These are phyloP conservation scores for Nipponacmea schrenckii DNA, from an alignment of 2,888 invertebrate species.

Conservation along the genomic window DNA sequence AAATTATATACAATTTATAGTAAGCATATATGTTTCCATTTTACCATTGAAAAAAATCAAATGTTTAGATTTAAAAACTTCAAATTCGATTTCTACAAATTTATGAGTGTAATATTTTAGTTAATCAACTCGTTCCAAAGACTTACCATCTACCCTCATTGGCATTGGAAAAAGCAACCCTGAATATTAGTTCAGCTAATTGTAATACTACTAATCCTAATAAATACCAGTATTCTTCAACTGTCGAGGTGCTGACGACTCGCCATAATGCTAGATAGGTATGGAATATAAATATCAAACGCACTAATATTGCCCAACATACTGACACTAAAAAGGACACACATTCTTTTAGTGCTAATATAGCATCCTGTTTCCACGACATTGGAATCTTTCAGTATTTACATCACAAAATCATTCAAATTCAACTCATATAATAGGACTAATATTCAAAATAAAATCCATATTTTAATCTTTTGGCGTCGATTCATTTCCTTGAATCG, in stretches of 20 bases:
- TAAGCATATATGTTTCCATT: too few species aligned
- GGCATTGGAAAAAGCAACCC: neutral
- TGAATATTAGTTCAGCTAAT: slow-evolving; percentile 11
- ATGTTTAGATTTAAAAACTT: too few species aligned
- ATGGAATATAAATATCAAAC: slow-evolving; percentile 11
- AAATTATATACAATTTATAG: too few species aligned
- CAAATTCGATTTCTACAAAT: too few species aligned
- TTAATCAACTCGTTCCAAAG: neutral
- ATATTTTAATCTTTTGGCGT: too few species aligned
- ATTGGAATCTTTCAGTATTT: too few species aligned
- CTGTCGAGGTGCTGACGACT: slow-evolving; percentile 1
- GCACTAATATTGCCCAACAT: slow-evolving; percentile 10
- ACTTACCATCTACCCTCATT: neutral
- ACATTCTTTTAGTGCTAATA: neutral
- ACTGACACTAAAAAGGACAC: neutral
- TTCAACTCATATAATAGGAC: too few species aligned
- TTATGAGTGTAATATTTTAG: too few species aligned
- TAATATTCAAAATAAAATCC: too few species aligned
- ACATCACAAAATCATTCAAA: too few species aligned
- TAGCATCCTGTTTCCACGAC: neutral
- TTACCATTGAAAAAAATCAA: too few species aligned
- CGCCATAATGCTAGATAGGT: slow-evolving; percentile 15
- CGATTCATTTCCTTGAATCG: too few species aligned
- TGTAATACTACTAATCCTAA: slow-evolving; percentile 13
- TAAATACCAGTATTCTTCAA: slow-evolving; percentile 11